Evolutionary conservation across 2,113 vertebrate species (phyloP), one percentile per base, ranked within the genome.

Genomic region (Callaeas wilsoni): DNA sequence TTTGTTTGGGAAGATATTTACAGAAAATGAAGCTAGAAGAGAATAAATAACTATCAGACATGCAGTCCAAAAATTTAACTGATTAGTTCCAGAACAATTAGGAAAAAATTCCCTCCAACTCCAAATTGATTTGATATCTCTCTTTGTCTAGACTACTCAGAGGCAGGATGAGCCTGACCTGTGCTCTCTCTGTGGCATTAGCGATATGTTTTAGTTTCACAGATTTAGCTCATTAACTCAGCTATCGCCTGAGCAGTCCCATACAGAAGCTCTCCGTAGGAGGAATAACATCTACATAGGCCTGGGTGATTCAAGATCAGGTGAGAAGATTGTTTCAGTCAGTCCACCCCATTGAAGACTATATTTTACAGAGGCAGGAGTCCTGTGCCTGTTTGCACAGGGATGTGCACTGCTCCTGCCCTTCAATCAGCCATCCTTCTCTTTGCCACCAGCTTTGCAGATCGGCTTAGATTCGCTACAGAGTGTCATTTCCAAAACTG

Each of bases 241-340:
- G 10, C 33, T 32, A 4, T 57, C 19, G 16, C 42, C 69, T 68
- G 37, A 49, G 25, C 47, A 69, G 56, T 71, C 33, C 20, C 37
- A 49, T 35, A 64, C 29, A 52, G 52, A 49, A 55, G 33, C 3
- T 79, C 74, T 87, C 74, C 15, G 25, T 13, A 49, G 62, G 32
- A 89, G 25, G 16, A 56, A 68, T 30, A 63, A 39, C 10, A 53
- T 41, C 55, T 78, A 42, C 64, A 30, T 15, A 63, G 39, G 14
- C 10, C 59, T 73, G 26, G 76, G 53, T 0, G 0, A 41, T 64
- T 76, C 29, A 62, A 85, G 26, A 60, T 1, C 1, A 23, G 22
- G 11, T 44, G 16, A 39, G 76, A 70, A 83, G 65, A 4, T 16
- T 22, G 8, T 69, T 94, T 82, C 20, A 33, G 35, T 8, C 37